A percentile compares a stretch with the other conserved stretches of the same genome.
Conservation (phyloP, 53 echinoderm and acorn worm genomes). For the Pentamera pediparva region DNA sequence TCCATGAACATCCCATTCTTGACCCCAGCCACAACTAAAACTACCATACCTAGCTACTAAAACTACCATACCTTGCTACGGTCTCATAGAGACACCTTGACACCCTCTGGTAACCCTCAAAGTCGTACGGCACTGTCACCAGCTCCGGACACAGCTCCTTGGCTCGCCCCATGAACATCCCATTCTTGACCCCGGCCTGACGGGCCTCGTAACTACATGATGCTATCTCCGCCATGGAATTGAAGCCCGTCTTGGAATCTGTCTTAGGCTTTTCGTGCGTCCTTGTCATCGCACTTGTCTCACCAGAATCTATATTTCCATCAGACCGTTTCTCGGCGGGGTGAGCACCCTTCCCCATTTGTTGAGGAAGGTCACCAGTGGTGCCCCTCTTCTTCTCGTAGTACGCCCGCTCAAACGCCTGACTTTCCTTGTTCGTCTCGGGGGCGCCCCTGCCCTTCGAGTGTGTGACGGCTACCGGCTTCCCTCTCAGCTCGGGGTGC, state of each 20-base stretch:
- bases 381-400: constrained; percentile 52
- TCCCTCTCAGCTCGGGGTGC: constrained; percentile 68
- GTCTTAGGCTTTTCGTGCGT: background rate
- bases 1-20: constrained; percentile 99
- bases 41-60: too few relatives aligned
- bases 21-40: too few relatives aligned
- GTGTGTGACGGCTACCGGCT: constrained; percentile 95
- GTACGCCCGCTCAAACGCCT: constrained; percentile 59
- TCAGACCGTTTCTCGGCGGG: background rate
- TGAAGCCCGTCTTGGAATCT: constrained; percentile 33
- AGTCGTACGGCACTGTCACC: constrained; percentile 90
- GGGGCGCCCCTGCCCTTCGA: constrained; percentile 74
- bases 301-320: background rate
- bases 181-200: constrained; percentile 72
- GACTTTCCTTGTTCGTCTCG: constrained; percentile 46
- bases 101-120: constrained; percentile 80
- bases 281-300: background rate
- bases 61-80: constrained; percentile 86
- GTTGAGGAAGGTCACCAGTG: background rate
- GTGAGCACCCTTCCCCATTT: too few relatives aligned
- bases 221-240: constrained; percentile 92
- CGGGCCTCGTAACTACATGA: constrained; percentile 96
- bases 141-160: constrained; percentile 86
- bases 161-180: constrained; percentile 94
- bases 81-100: constrained; percentile 78